These are phyloP conservation scores for Prietella phreatophila DNA, from an alignment of 2,113 vertebrate genomes.

Conservation along the genomic window DNA sequence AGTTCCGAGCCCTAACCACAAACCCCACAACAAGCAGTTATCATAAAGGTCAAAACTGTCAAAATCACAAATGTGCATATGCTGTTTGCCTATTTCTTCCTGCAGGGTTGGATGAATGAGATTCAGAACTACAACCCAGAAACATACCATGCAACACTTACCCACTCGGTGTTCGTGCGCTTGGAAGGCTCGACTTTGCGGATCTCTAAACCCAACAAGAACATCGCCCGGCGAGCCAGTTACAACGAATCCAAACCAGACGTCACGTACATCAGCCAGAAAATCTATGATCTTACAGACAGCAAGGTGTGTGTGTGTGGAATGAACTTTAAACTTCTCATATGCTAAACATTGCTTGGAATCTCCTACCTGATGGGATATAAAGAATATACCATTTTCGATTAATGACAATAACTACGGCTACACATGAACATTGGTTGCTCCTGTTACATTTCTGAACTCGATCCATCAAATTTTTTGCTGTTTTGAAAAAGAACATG, in stretches of 20 bases:
- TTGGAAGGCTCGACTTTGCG: conserved; percentile 88
- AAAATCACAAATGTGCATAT: neutral
- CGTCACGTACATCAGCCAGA: conserved; percentile 91
- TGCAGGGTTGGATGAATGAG: conserved; percentile 98
- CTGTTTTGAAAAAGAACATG: neutral
- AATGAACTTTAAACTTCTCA: neutral
- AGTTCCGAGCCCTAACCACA: neutral
- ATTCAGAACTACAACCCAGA: conserved; percentile 93
- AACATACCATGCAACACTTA: conserved; percentile 93
- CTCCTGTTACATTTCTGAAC: neutral
- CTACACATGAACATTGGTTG: neutral
- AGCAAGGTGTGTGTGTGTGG: conserved; percentile 79
- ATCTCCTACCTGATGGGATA: neutral
- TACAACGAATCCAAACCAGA: conserved; percentile 93
- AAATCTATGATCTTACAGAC: conserved; percentile 92
- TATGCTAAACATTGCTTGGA: neutral
- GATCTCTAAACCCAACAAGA: conserved; percentile 94
- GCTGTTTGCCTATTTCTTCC: neutral
- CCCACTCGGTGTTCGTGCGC: conserved; percentile 91
- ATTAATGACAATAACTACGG: neutral
- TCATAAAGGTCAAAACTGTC: neutral
- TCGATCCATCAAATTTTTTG: neutral
- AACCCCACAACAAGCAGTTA: neutral
- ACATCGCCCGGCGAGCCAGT: conserved; percentile 89
- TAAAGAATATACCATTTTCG: neutral